Evolutionary conservation across 2,113 vertebrate species (phyloP).

Genomic region (Erythrocercus mccallii): DNA sequence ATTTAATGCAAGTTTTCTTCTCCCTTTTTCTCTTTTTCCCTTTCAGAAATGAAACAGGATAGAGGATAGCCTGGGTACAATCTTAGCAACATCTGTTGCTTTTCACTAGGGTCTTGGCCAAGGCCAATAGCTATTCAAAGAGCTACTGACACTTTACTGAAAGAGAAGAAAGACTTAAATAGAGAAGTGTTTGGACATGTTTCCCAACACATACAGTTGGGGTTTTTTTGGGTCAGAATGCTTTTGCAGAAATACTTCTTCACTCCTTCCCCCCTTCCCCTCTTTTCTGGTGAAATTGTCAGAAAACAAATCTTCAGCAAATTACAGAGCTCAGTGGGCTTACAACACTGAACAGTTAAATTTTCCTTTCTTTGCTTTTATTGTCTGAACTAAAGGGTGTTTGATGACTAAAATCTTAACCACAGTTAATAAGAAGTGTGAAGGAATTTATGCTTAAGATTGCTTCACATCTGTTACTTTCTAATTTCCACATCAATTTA

Average conservation of each 20-base stretch:
- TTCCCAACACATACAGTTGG: constrained; percentile 59
- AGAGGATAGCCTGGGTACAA: constrained; percentile 61
- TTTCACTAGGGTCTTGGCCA: constrained; percentile 72
- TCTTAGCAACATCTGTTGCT: constrained; percentile 81
- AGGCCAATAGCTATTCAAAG: constrained; percentile 72
- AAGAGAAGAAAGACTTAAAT: constrained; percentile 51
- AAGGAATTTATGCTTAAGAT: constrained; percentile 50
- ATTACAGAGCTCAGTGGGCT: constrained; percentile 61
- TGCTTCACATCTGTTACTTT: constrained; percentile 33
- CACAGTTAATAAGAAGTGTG: constrained; percentile 21
- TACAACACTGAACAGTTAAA: constrained; percentile 13
- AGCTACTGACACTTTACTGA: constrained; percentile 56
- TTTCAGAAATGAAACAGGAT: constrained; percentile 70
- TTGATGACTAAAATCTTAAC: constrained; percentile 29
- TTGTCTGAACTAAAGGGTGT: constrained; percentile 15
- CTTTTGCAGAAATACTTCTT: constrained; percentile 25
- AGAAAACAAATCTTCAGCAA: constrained; percentile 54
- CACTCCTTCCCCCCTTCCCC: not conserved
- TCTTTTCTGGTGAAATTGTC: constrained; percentile 36
- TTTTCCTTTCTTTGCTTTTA: constrained; percentile 36
- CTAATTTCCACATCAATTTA: constrained; percentile 52
- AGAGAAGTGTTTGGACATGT: constrained; percentile 48
- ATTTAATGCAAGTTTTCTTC: constrained; percentile 71
- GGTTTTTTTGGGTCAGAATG: constrained; percentile 47
- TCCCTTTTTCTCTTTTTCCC: constrained; percentile 37